Base-by-base conservation (phyloP, 2,113 vertebrate genomes). In the Odocoileus virginianus region DNA sequence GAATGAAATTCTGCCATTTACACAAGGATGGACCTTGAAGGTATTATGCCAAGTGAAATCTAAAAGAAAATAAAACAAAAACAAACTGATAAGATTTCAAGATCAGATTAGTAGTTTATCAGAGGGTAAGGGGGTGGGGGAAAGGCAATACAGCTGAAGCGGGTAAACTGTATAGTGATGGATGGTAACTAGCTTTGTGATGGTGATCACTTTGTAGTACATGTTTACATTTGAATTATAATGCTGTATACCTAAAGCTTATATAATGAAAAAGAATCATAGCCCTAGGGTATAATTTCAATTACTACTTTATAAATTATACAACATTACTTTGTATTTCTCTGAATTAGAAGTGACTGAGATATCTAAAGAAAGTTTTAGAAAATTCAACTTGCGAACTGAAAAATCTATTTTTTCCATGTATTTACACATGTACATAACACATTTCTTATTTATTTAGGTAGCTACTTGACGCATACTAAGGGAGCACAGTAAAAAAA, bases 401-500 rank as follows among this genome's bases (percentile, higher is more conserved):
- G 50, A 97, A 98, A 97, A 85, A 50, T 74, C 12, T 71, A 85
- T 84, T 95, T 85, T 40, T 60, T 58, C 60, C 30, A 82, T 78
- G 27, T 60, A 78, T 93, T 95, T 94, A 84, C 30, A 52, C 74
- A 67, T 57, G 14, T 60, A 92, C 6, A 61, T 43, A 54, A 82
- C 23, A 12, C 30, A 82, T 54, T 54, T 54, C 79, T 82, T 21
- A n/a, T 52, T 50, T 54, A n/a, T n/a, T 82, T 82, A n/a, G 47
- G 79, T 54, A 82, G 79, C 30, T 54, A 54, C 50, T 52, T 87
- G 54, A 94, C 86, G 33, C 12, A 60, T 85, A 91, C 61, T 54
- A 96, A 61, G 67, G 7, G 16, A 60, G n/a, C 25, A 60, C n/a
- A 79, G 25, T 82, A 89, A 88, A 94, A 89, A 55, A 74, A 11